Conservation (phyloP, 2,797 vertebrate genomes). For the Taeniopygia guttata region DNA sequence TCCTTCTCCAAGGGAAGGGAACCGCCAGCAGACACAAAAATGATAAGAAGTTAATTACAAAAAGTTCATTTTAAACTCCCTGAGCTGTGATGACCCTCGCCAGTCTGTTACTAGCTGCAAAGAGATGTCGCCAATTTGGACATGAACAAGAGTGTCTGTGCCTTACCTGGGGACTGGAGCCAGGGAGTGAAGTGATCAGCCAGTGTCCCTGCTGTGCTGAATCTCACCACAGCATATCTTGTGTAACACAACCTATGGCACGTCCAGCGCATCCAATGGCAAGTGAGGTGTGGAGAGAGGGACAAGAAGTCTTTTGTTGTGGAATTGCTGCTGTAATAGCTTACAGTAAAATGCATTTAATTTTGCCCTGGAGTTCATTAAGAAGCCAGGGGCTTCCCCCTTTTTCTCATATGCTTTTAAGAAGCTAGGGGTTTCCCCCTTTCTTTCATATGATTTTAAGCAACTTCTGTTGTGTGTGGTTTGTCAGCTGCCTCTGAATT, state of each 20-base stretch:
- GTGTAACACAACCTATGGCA: rapidly evolving
- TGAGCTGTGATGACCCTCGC: background rate
- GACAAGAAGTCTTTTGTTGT: background rate
- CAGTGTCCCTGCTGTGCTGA: background rate
- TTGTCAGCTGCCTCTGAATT: background rate
- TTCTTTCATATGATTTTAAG: background rate
- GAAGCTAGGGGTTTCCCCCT: background rate
- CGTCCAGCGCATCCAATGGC: rapidly evolving
- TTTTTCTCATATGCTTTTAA: background rate
- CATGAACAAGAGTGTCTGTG: background rate
- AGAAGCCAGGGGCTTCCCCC: background rate
- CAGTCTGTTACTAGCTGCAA: background rate
- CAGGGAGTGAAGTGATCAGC: background rate
- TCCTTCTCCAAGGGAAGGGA: conserved; percentile 55
- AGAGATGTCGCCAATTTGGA: background rate
- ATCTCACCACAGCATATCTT: background rate
- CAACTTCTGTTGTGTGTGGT: background rate
- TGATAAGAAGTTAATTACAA: background rate
- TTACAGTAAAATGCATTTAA: background rate
- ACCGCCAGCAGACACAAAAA: background rate
- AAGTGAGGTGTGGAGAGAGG: background rate
- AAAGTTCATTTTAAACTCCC: background rate
- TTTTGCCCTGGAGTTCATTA: background rate
- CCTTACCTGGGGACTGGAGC: background rate
- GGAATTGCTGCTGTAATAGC: background rate